Conservation (phyloP, 2,888 invertebrate genomes). For the Sarcophaga rosellei region DNA sequence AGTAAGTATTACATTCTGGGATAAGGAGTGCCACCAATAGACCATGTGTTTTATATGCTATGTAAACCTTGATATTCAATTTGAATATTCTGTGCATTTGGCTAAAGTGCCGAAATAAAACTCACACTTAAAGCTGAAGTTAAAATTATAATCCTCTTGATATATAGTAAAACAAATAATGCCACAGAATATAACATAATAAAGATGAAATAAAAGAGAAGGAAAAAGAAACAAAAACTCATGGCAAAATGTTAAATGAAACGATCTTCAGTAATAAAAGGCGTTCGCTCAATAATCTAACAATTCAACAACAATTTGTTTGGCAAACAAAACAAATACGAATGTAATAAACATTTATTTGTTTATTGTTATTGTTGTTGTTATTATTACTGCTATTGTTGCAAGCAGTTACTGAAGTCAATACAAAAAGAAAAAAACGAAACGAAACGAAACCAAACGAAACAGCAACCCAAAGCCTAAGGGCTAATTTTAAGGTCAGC, state of each 20-base stretch:
- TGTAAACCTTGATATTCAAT: background rate
- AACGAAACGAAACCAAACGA: slow-evolving; percentile 18
- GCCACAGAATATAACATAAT: slow-evolving; percentile 6
- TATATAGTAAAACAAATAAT: background rate
- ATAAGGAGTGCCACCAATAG: too few relatives aligned
- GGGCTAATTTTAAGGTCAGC: slow-evolving; percentile 68
- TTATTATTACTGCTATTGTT: background rate
- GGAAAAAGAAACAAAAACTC: background rate
- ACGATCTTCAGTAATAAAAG: slow-evolving; percentile 53
- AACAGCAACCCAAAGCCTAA: slow-evolving; percentile 64
- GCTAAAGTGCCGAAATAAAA: slow-evolving; percentile 18
- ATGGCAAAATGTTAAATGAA: slow-evolving; percentile 57
- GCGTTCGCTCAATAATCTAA: slow-evolving; percentile 47
- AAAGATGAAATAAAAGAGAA: slow-evolving; percentile 5
- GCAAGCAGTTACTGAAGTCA: slow-evolving; percentile 43
- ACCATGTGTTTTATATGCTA: too few relatives aligned
- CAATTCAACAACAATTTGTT: slow-evolving; percentile 59
- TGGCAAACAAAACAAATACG: slow-evolving; percentile 30
- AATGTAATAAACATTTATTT: slow-evolving; percentile 30
- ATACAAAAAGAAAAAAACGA: slow-evolving; percentile 32
- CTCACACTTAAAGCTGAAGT: slow-evolving; percentile 10
- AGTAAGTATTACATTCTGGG: too few relatives aligned
- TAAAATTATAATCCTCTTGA: slow-evolving; percentile 12
- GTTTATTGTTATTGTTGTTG: too few relatives aligned
- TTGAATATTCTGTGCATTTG: background rate